A percentile compares a stretch with the other conserved stretches of the same genome.
These are phyloP conservation scores for Phymatocera aterrima DNA, from an alignment of 2,888 invertebrate species.

Conservation along the genomic window DNA sequence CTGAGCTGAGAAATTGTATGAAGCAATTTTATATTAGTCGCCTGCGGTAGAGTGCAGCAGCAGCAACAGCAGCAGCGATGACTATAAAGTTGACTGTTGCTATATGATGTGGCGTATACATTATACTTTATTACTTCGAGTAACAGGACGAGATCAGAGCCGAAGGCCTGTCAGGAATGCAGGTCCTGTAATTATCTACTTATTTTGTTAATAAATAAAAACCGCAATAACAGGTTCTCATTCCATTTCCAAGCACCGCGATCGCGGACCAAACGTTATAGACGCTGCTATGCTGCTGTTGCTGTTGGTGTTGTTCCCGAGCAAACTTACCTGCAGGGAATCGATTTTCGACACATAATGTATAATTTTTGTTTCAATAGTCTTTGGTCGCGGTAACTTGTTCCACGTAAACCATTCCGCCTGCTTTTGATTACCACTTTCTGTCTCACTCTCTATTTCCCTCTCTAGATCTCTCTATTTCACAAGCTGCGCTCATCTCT, in stretches of 20 bases:
- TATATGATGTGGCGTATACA: conserved; percentile 17
- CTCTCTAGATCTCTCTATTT: neutral
- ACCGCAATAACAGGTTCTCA: conserved; percentile 66
- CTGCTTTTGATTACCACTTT: conserved; percentile 15
- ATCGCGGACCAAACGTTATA: neutral
- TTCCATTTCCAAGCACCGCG: conserved; percentile 30
- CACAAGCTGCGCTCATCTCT: neutral
- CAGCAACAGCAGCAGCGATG: too few species aligned
- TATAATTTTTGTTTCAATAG: neutral
- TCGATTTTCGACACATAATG: conserved; percentile 27
- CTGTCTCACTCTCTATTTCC: conserved; percentile 12
- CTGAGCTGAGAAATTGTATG: too few species aligned
- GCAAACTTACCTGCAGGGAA: conserved; percentile 39
- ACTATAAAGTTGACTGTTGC: conserved; percentile 30
- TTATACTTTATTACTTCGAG: too few species aligned
- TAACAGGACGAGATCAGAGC: conserved; percentile 46
- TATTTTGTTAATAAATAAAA: conserved; percentile 70
- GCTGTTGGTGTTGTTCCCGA: neutral
- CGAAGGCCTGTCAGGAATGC: conserved; percentile 63
- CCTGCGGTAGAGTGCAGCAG: neutral
- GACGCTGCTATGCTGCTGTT: neutral
- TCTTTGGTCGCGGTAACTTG: conserved; percentile 18
- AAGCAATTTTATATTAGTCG: too few species aligned
- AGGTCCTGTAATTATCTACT: conserved; percentile 68
- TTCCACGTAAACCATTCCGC: conserved; percentile 1